Conservation (phyloP, 2,797 vertebrate species). For the Halcyon badia region DNA sequence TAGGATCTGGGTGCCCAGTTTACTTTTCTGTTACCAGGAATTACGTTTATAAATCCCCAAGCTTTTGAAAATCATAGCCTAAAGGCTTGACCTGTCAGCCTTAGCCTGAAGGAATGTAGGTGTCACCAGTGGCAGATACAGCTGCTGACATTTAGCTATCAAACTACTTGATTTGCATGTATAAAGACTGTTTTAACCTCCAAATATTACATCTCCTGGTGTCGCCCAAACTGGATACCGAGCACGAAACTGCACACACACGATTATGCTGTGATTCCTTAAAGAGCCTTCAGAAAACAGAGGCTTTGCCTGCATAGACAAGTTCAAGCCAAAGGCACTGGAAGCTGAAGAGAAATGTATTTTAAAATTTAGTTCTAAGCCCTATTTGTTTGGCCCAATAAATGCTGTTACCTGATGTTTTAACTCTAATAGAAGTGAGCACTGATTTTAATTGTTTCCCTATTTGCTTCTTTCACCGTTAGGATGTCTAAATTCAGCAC, state of each 20-base stretch:
- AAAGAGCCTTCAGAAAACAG: not conserved
- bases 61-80: not conserved
- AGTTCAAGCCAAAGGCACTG: not conserved
- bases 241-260: not conserved
- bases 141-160: slow-evolving; percentile 4
- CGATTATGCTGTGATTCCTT: not conserved
- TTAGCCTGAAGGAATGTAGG: slow-evolving; percentile 3
- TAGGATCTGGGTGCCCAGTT: not conserved
- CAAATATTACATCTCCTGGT: not conserved
- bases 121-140: slow-evolving; percentile 9
- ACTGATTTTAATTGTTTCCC: not conserved
- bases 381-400: not conserved
- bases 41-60: not conserved
- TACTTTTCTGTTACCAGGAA: not conserved
- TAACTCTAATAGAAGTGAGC: not conserved
- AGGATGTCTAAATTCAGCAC: not conserved
- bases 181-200: not conserved
- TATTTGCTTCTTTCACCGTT: not conserved
- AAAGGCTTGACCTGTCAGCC: not conserved
- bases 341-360: not conserved
- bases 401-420: not conserved
- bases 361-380: not conserved
- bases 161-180: slow-evolving; percentile 23
- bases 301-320: not conserved
- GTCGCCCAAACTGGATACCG: not conserved